Evolutionary conservation across 2,888 invertebrate genomes (phyloP).

Genomic region (Yponomeuta sedellus): DNA sequence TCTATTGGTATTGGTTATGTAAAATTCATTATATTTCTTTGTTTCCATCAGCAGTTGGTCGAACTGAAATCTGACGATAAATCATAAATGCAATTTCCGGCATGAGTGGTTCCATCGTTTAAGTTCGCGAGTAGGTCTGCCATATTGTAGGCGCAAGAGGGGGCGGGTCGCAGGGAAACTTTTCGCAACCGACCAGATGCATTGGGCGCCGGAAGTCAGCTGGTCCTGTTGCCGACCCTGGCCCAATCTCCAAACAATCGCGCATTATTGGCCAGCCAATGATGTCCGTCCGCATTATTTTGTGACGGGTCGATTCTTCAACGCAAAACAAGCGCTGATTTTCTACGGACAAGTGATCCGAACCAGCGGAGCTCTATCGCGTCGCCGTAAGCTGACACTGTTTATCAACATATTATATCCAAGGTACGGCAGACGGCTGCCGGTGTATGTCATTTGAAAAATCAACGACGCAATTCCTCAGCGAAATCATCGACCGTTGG

Average conservation of each 20-base stretch:
- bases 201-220: constrained; percentile 50
- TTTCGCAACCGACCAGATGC: constrained; percentile 7
- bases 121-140: constrained; percentile 10
- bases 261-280: background rate
- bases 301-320: constrained; percentile 35
- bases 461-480: constrained; percentile 30
- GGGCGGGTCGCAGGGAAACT: background rate
- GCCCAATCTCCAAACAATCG: background rate
- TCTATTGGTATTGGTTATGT: constrained; percentile 20
- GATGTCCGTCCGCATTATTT: constrained; percentile 26
- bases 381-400: constrained; percentile 61
- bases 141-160: constrained; percentile 10
- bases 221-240: constrained; percentile 29
- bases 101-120: background rate
- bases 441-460: constrained; percentile 10
- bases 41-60: constrained; percentile 18
- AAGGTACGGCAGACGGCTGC: constrained; percentile 23
- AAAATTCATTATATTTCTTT: constrained; percentile 9
- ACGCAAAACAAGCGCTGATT: constrained; percentile 43
- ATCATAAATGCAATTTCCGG: constrained; percentile 13
- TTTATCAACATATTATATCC: constrained; percentile 55
- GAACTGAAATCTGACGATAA: constrained; percentile 3
- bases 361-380: constrained; percentile 39
- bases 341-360: constrained; percentile 36
- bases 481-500: constrained; percentile 42